A percentile compares a stretch with the other conserved stretches of the same genome.
Conservation (phyloP, 2,888 invertebrate species). For the Acleris holmiana region DNA sequence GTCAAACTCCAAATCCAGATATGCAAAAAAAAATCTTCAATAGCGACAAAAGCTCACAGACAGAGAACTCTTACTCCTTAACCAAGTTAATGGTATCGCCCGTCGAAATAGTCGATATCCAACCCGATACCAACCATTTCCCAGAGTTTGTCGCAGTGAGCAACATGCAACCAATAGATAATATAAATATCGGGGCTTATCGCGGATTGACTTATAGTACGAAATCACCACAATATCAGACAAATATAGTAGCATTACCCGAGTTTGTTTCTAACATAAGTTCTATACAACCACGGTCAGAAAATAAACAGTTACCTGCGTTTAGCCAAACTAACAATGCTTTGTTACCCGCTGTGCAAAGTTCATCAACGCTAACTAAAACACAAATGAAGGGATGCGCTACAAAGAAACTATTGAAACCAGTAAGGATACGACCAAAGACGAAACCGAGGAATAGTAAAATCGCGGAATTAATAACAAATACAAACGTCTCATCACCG, state of each 20-base stretch:
- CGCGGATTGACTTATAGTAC: background rate
- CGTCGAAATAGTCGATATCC: constrained; percentile 7
- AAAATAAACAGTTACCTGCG: too few relatives aligned
- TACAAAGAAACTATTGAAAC: background rate
- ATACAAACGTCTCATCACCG: background rate
- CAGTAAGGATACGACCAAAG: background rate
- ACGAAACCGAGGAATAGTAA: background rate
- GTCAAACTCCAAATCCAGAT: too few relatives aligned
- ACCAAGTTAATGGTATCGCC: background rate
- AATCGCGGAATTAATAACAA: background rate
- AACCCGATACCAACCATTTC: background rate
- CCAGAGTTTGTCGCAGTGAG: background rate
- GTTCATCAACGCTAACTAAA: too few relatives aligned
- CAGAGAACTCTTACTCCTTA: background rate
- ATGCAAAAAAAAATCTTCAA: too few relatives aligned
- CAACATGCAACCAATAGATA: background rate
- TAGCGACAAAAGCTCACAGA: background rate
- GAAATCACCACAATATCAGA: background rate
- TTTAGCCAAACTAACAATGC: too few relatives aligned
- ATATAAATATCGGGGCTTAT: background rate
- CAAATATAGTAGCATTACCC: background rate
- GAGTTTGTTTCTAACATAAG: background rate
- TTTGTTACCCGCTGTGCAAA: too few relatives aligned
- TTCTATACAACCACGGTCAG: background rate
- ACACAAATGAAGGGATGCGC: too few relatives aligned